Evolutionary conservation across 2,888 invertebrate genomes (phyloP).

Genomic region (Steinernema scapterisci): DNA sequence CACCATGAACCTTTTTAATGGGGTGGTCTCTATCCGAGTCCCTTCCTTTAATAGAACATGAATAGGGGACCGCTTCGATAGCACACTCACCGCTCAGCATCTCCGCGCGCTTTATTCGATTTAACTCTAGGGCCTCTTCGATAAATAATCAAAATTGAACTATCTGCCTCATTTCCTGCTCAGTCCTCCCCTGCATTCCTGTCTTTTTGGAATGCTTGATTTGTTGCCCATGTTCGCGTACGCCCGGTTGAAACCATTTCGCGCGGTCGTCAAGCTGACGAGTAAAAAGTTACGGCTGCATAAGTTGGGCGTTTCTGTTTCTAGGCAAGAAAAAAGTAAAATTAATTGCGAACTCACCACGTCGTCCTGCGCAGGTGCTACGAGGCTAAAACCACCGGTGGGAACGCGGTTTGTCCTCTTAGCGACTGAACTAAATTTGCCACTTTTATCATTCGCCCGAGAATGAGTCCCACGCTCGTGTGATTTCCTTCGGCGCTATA

Average conservation of each 20-base stretch:
- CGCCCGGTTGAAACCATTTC: no score
- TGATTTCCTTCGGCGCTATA: no score
- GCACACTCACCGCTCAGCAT: slow-evolving; percentile 8
- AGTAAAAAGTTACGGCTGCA: no score
- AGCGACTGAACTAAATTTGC: neutral
- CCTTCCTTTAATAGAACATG: slow-evolving; percentile 22
- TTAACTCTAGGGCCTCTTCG: slow-evolving; percentile 33
- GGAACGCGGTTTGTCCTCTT: slow-evolving; percentile 21
- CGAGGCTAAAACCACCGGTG: neutral
- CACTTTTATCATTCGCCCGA: neutral
- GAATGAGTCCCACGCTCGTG: neutral
- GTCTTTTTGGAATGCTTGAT: neutral
- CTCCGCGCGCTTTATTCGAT: slow-evolving; percentile 19
- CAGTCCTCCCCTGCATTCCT: neutral
- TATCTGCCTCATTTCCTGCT: slow-evolving; percentile 14
- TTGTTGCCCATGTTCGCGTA: no score
- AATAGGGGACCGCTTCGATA: slow-evolving; percentile 21
- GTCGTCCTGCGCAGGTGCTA: slow-evolving; percentile 25
- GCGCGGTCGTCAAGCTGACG: no score
- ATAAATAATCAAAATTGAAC: slow-evolving; percentile 32
- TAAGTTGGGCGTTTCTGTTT: neutral
- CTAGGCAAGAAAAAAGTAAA: neutral
- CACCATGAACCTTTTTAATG: slow-evolving; percentile 23
- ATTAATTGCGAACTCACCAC: neutral
- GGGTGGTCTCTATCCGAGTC: slow-evolving; percentile 9